Evolutionary conservation across 2,888 invertebrate genomes (phyloP), one percentile per base, ranked within the genome.

Genomic region (Latrodectus hesperus): DNA sequence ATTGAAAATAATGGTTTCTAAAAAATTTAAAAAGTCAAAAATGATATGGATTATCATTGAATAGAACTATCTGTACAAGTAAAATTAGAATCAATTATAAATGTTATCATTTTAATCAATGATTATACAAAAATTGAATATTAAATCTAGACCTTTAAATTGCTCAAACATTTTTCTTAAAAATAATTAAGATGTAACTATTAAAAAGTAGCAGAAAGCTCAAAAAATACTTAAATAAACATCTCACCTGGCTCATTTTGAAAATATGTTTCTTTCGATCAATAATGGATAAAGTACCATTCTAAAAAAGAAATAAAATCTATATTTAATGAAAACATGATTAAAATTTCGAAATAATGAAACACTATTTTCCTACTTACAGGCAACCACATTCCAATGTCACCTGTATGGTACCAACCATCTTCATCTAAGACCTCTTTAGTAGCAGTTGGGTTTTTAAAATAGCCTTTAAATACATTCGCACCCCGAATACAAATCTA

Each of bases 361-460:
- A 12, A 55, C 4, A 9, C n/a, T 5, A 38, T 38, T 38, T 38
- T 6, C 6, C 2, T 2, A 93, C 94, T 94, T 92, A 97, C 97
- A 91, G 97, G 96, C 91, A 96, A 93, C 99, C 99, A 99, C 94
- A 95, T 96, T 90, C 99, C 99, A 90, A 99, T 95, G 92, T 99
- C 99, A 10, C 99, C 99, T 10, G 99, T 99, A 92, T 98, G 98
- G 92, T 98, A 96, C 98, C 98, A 98, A n/a, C 98, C 98, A 89
- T 95, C 95, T 55, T 94, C 94, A 92, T 98, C 98, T 90, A 99
- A 95, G 16, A 96, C 95, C 92, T 98, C 96, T 67, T 94, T 94
- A 8, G 99, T 99, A 93, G 96, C 96, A 91, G 97, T 97, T 0
- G 96, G 95, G 92, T 98, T 97, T 89, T 98, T 98, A 93, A 96